Evolutionary conservation across 2,888 invertebrate genomes (phyloP).

Genomic region (Thereva nobilitata): DNA sequence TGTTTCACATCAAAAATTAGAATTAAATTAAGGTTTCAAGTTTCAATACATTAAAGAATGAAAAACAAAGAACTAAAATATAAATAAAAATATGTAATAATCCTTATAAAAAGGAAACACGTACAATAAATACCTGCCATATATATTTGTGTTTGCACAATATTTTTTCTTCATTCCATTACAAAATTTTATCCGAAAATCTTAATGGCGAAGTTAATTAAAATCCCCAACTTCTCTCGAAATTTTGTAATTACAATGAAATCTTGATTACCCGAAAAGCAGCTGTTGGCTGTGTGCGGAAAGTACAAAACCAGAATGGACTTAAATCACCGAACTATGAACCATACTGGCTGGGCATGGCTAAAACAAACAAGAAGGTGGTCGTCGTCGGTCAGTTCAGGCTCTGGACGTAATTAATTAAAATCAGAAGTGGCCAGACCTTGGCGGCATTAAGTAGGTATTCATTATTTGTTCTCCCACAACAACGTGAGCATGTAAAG

Average conservation of each 20-base stretch:
- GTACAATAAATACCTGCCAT: too few species aligned
- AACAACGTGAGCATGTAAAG: too few species aligned
- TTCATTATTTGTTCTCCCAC: too few species aligned
- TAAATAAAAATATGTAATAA: too few species aligned
- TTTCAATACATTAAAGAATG: too few species aligned
- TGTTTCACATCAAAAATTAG: too few species aligned
- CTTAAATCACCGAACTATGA: too few species aligned
- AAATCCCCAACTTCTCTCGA: slow-evolving; percentile 6
- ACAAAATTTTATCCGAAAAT: slow-evolving; percentile 7
- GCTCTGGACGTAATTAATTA: slow-evolving; percentile 19
- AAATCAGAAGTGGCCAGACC: slow-evolving; percentile 14
- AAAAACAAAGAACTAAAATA: too few species aligned
- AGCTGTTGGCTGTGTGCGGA: background rate
- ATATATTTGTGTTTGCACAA: too few species aligned
- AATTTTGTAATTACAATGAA: slow-evolving; percentile 31
- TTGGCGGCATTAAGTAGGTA: slow-evolving; percentile 4
- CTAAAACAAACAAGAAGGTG: slow-evolving; percentile 1
- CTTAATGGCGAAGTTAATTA: slow-evolving; percentile 29
- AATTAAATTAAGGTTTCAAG: too few species aligned
- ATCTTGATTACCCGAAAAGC: slow-evolving; percentile 21
- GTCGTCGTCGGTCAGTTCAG: background rate
- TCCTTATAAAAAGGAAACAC: too few species aligned
- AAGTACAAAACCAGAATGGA: background rate
- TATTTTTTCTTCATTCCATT: too few species aligned
- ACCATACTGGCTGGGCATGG: background rate